A percentile compares a stretch with the other conserved stretches of the same genome.
These are phyloP conservation scores for Rana temporaria DNA, from an alignment of 2,113 vertebrate genomes.

Conservation along the genomic window DNA sequence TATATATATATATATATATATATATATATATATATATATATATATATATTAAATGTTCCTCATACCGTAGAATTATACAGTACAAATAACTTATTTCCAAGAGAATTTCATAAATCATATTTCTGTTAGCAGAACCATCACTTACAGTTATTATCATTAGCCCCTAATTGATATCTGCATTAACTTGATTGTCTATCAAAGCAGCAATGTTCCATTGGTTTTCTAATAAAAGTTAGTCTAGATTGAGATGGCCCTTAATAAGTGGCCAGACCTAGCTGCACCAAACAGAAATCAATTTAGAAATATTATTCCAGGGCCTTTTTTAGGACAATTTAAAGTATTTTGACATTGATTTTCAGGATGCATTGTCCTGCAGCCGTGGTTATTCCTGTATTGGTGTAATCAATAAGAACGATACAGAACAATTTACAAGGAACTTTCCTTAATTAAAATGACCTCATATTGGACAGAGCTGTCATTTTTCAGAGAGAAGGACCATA, in stretches of 20 bases:
- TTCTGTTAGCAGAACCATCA: constrained; percentile 3
- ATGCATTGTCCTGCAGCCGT: constrained; percentile 71
- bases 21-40: no score
- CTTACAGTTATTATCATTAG: constrained; percentile 32
- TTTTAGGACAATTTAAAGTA: constrained; percentile 74
- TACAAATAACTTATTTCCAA: neutral
- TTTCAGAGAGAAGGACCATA: constrained; percentile 66
- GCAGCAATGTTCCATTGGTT: constrained; percentile 34
- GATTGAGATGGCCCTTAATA: constrained; percentile 49
- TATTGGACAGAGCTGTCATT: constrained; percentile 66
- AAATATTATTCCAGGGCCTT: constrained; percentile 70
- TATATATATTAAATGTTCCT: no score
- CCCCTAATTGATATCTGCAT: constrained; percentile 33
- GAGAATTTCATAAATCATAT: constrained; percentile 19
- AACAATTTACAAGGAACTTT: constrained; percentile 70
- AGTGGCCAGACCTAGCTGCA: constrained; percentile 59
- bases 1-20: no score
- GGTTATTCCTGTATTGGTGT: constrained; percentile 64
- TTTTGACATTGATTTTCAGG: constrained; percentile 75
- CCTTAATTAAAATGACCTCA: constrained; percentile 75
- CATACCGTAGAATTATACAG: neutral
- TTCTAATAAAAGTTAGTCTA: constrained; percentile 39
- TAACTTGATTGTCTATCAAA: constrained; percentile 27
- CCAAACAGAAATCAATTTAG: constrained; percentile 72
- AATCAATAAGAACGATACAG: constrained; percentile 76